A percentile compares a stretch with the other conserved stretches of the same genome.
Conservation (phyloP, 1,140 invertebrate genomes). For the Bacillus rossius region DNA sequence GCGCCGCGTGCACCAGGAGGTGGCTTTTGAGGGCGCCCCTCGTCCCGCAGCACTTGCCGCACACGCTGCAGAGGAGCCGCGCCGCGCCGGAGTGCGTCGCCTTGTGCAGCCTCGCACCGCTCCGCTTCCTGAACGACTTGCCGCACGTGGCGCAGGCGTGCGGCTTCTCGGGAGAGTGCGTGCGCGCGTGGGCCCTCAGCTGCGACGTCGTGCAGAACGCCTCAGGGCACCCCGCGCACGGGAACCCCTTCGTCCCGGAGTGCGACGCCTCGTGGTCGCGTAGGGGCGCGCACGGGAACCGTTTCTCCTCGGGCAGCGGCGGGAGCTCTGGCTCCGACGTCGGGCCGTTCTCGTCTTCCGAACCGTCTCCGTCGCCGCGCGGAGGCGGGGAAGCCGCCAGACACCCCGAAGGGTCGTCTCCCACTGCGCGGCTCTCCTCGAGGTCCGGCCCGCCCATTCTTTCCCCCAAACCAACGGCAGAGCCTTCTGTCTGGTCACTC, state of each 20-base stretch:
- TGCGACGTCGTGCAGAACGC: background rate
- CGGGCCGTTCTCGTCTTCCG: no score
- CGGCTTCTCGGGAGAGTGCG: background rate
- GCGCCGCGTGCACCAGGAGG: constrained; percentile 18
- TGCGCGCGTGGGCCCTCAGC: background rate
- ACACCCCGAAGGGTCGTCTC: no score
- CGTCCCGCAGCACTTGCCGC: constrained; percentile 25
- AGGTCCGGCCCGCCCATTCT: no score
- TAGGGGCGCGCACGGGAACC: constrained; percentile 48
- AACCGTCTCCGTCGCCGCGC: no score
- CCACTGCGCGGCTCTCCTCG: no score
- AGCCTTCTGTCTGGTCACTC: no score
- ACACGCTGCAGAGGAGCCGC: constrained; percentile 6
- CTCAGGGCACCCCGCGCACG: constrained; percentile 29
- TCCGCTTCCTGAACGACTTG: constrained; percentile 4
- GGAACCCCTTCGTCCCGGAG: constrained; percentile 74
- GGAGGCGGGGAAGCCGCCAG: no score
- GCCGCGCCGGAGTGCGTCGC: background rate
- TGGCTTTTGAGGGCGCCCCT: constrained; percentile 43
- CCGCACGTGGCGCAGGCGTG: background rate
- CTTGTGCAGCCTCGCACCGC: background rate
- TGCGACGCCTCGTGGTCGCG: constrained; percentile 56
- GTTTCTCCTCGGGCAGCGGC: background rate
- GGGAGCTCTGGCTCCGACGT: background rate
- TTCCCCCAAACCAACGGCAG: no score